Base-by-base conservation (phyloP, 2,888 invertebrate genomes). In the Euzophera pinguis region DNA sequence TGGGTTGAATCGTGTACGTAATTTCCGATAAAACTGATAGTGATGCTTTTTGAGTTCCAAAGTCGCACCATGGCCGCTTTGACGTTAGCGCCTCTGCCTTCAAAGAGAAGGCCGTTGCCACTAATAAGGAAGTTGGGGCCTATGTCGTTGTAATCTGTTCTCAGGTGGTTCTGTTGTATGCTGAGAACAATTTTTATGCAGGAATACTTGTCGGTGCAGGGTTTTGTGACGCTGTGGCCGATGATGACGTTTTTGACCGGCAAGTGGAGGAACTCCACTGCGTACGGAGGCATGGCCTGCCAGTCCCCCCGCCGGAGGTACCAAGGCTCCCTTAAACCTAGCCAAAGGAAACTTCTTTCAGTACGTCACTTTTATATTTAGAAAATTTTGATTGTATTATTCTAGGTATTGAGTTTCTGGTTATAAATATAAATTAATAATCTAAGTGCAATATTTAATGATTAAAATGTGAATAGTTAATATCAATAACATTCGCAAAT, bases 221-320 rank as follows among this genome's bases (percentile, higher is more conserved):
- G 65, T 1, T 60, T 50, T 5, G 60, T 53, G 0, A 73, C 88
- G 0, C 83, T 77, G 61, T 88, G 87, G 0, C 83, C 84, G 41
- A 88, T 73, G 45, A 86, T 63, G 0, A 82, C 84, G 50, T 68
- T 62, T 5, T 68, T 48, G 1, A 88, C 60, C 0, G 88, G 88
- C 6, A 83, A 59, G 1, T 66, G 54, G 10, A 81, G 67, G 56
- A 71, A 76, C 0, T 64, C 63, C 41, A 71, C 60, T 3, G 52
- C 58, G 60, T 82, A 81, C 0, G 74, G 60, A 0, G 71, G 70
- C 74, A 81, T 69, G 12, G 89, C 85, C 59, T 84, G 84, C 88
- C 88, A 89, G 53, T 84, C 80, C 13, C 56, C 75, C 4, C 88
- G 82, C 1, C 85, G 81, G 54, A 87, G 70, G 71, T 82, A 89